phyloP scores from a whole-genome alignment of 2,888 invertebrate species.

The Platycnemis pennipes region DNA sequence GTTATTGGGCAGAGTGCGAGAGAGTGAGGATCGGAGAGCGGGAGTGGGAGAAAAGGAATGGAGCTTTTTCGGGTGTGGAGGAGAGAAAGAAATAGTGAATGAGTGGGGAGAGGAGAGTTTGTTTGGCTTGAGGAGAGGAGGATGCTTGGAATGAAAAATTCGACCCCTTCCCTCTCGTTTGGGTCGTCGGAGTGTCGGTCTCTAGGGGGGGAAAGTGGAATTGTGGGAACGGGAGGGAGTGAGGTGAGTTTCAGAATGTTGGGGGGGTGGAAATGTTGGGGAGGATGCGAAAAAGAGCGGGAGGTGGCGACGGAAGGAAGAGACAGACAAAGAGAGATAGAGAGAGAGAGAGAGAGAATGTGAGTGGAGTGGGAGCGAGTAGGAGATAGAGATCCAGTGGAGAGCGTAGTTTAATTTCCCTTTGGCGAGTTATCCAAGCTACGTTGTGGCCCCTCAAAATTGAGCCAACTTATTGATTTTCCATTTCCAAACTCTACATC shows the following conservation, averaged over 20 bases:
- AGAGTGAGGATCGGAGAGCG: neutral
- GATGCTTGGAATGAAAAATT: conserved; percentile 27
- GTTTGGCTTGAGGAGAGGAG: neutral
- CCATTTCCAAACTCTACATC: conserved; percentile 63
- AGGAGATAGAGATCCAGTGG: neutral
- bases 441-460: conserved; percentile 58
- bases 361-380: neutral
- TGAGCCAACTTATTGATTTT: conserved; percentile 67
- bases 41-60: neutral
- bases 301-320: neutral
- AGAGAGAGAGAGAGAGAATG: neutral
- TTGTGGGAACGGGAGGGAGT: neutral
- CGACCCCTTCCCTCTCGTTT: neutral
- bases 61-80: neutral
- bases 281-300: too few species aligned
- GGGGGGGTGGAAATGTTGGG: neutral
- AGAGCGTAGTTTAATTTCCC: conserved; percentile 60
- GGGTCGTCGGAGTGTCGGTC: neutral
- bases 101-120: neutral
- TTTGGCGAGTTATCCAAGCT: conserved; percentile 63
- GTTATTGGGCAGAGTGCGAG: neutral
- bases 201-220: neutral
- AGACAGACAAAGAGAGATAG: neutral
- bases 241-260: neutral
- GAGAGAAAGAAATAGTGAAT: neutral